phyloP scores from a whole-genome alignment of 2,888 invertebrate species.

The Dynastes maya region DNA sequence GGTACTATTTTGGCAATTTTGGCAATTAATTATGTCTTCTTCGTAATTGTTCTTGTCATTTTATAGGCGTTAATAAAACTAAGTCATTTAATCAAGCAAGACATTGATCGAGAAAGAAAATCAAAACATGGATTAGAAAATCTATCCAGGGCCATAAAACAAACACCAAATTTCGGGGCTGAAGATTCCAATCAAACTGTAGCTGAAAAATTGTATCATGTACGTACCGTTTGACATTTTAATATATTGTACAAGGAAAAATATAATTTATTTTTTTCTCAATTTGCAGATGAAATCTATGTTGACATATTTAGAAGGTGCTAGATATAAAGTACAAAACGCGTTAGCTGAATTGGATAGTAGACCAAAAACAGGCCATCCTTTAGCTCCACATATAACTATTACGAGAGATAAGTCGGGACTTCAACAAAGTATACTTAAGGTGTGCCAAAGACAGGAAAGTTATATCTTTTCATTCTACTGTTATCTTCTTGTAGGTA shows the following conservation, averaged over 20 bases:
- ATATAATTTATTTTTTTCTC: background rate
- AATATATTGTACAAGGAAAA: background rate
- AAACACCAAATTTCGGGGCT: slow-evolving; percentile 88
- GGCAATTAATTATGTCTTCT: background rate
- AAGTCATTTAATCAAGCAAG: slow-evolving; percentile 88
- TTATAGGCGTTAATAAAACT: slow-evolving; percentile 86
- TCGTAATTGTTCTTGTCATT: slow-evolving; percentile 9
- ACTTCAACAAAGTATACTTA: slow-evolving; percentile 87
- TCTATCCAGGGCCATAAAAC: slow-evolving; percentile 88
- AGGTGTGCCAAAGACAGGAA: slow-evolving; percentile 70
- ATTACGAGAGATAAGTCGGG: slow-evolving; percentile 93
- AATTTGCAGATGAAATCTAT: slow-evolving; percentile 88
- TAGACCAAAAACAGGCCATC: slow-evolving; percentile 84
- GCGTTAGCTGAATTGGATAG: slow-evolving; percentile 88
- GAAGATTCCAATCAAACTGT: slow-evolving; percentile 94
- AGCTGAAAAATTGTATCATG: slow-evolving; percentile 92
- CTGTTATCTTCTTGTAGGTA: slow-evolving; percentile 71
- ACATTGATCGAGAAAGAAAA: slow-evolving; percentile 90
- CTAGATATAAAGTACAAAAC: slow-evolving; percentile 89
- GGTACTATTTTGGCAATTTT: slow-evolving; percentile 66
- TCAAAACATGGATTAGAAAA: slow-evolving; percentile 93
- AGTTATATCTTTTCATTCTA: too few species aligned
- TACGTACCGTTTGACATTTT: slow-evolving; percentile 69
- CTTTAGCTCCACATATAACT: slow-evolving; percentile 89
- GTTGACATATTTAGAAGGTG: slow-evolving; percentile 93